phyloP scores from a whole-genome alignment of 2,888 invertebrate species.

The Lepetodrilus schrolli region DNA sequence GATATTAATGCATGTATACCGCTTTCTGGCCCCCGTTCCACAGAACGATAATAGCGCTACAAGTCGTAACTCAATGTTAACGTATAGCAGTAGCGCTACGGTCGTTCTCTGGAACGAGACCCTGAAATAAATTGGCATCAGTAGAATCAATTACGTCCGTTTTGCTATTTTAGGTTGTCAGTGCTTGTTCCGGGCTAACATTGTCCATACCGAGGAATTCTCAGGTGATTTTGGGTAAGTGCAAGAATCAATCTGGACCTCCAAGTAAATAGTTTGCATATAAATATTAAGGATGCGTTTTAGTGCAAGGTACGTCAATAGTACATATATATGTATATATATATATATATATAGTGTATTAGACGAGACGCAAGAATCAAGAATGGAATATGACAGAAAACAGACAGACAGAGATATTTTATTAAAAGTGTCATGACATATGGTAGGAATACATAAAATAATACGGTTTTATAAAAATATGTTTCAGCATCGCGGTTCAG shows the following conservation, averaged over 20 bases:
- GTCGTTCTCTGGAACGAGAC: not conserved
- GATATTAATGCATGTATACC: too few relatives aligned
- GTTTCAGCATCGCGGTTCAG: conserved; percentile 26
- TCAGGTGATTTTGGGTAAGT: not conserved
- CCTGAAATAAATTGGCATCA: not conserved
- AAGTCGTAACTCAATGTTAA: too few relatives aligned
- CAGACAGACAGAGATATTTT: not conserved
- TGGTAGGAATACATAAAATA: not conserved
- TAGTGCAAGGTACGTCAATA: not conserved
- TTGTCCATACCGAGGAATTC: not conserved
- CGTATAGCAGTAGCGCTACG: not conserved
- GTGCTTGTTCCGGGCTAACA: not conserved
- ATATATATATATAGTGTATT: not conserved
- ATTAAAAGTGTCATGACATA: not conserved
- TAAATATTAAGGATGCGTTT: too few relatives aligned
- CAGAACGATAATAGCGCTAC: too few relatives aligned
- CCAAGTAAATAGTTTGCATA: too few relatives aligned
- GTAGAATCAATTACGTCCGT: not conserved
- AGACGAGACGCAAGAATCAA: too few relatives aligned
- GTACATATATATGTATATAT: too few relatives aligned
- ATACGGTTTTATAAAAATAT: not conserved
- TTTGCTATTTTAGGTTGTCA: not conserved
- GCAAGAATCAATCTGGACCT: too few relatives aligned
- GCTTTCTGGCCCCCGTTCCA: too few relatives aligned
- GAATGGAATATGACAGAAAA: not conserved